Conservation (phyloP, 2,888 invertebrate genomes). For the Lasioglossum vierecki region DNA sequence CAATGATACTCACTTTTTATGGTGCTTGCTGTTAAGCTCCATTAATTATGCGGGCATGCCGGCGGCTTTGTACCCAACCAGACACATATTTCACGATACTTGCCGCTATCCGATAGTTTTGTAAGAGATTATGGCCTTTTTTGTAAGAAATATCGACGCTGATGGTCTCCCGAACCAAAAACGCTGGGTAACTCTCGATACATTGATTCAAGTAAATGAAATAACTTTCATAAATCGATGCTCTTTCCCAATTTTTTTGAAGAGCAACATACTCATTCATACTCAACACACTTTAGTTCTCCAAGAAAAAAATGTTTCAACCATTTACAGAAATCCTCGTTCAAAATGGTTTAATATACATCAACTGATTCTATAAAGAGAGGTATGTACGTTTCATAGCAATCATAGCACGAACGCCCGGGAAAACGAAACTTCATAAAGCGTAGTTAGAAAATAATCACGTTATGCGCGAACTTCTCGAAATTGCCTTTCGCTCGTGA, state of each 20-base stretch:
- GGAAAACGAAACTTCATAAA: neutral
- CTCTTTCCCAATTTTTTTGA: neutral
- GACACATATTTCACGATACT: slow-evolving; percentile 9
- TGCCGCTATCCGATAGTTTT: neutral
- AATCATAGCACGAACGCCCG: neutral
- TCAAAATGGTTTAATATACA: neutral
- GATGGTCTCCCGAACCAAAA: neutral
- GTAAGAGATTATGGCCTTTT: neutral
- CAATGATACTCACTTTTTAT: slow-evolving; percentile 9
- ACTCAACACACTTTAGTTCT: neutral
- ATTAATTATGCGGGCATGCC: slow-evolving; percentile 17
- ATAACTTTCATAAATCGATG: neutral
- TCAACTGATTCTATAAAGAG: neutral
- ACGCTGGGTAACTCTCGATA: neutral
- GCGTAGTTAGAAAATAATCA: neutral
- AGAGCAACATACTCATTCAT: too few relatives aligned
- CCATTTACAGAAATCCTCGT: neutral
- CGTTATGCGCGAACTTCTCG: neutral
- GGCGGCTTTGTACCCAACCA: neutral
- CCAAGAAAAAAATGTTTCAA: neutral
- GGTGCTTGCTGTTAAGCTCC: neutral
- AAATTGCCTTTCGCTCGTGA: too few relatives aligned
- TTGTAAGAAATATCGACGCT: neutral
- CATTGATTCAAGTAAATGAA: neutral
- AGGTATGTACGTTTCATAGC: neutral